Percentiles rank a stretch among this genome's conserved stretches.
phyloP scores from a whole-genome alignment of 2,113 vertebrate genomes.

The Numenius arquata region DNA sequence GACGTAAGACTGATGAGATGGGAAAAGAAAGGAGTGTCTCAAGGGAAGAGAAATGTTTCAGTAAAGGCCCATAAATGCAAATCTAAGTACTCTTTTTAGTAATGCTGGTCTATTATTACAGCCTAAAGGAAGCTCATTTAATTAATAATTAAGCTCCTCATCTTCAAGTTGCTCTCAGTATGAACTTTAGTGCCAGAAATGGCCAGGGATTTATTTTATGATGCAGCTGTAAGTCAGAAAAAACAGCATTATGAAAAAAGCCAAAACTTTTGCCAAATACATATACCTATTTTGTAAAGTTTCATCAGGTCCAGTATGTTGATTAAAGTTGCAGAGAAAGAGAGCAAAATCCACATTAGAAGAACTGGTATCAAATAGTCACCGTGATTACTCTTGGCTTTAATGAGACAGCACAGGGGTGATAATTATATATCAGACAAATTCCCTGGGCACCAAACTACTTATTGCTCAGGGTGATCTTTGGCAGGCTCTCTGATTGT shows the following conservation, averaged over 20 bases:
- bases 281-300: neutral
- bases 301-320: neutral
- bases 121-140: conserved; percentile 17
- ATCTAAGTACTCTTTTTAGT: neutral
- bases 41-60: neutral
- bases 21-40: neutral
- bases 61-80: neutral
- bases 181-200: neutral
- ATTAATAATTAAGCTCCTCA: neutral
- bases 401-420: neutral
- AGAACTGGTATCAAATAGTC: neutral
- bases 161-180: neutral
- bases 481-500: neutral
- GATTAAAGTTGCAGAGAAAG: neutral
- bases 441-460: neutral
- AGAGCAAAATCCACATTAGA: neutral
- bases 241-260: neutral
- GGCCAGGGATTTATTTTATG: neutral
- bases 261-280: neutral
- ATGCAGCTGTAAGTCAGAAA: fast-evolving
- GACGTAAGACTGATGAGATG: neutral
- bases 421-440: neutral
- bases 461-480: neutral
- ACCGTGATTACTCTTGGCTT: neutral
- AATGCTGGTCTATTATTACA: neutral